These are phyloP conservation scores for Microcebus griseorufus DNA, from an alignment of 2,113 vertebrate species.

Conservation along the genomic window DNA sequence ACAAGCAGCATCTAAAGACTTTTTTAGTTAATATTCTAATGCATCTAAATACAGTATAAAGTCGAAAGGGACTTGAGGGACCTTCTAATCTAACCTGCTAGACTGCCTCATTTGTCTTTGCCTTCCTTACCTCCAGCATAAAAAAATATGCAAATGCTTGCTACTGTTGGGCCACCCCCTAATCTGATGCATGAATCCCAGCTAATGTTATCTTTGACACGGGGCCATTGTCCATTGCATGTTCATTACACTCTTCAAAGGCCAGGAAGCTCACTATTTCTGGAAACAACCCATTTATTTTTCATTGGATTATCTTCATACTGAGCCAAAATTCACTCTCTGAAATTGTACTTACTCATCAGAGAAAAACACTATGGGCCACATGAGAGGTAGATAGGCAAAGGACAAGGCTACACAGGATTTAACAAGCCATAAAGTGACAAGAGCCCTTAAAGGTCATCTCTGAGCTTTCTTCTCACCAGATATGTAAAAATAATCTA, in stretches of 20 bases:
- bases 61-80: background rate
- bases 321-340: background rate
- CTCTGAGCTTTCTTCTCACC: slow-evolving; percentile 5
- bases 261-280: background rate
- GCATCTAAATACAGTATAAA: background rate
- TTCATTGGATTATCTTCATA: background rate
- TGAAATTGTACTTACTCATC: background rate
- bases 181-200: background rate
- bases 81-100: background rate
- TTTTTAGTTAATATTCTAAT: background rate
- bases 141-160: slow-evolving; percentile 15
- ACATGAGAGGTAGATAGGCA: background rate
- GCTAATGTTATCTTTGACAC: background rate
- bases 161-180: background rate
- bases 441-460: background rate
- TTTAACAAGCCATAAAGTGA: background rate
- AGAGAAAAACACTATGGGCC: background rate
- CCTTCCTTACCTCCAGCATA: background rate
- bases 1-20: background rate
- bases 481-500: slow-evolving; percentile 13
- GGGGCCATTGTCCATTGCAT: background rate
- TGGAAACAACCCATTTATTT: background rate
- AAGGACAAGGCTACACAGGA: background rate
- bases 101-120: background rate
- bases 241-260: background rate